phyloP scores from a whole-genome alignment of 2,888 invertebrate genomes.

The Glomeris marginata region DNA sequence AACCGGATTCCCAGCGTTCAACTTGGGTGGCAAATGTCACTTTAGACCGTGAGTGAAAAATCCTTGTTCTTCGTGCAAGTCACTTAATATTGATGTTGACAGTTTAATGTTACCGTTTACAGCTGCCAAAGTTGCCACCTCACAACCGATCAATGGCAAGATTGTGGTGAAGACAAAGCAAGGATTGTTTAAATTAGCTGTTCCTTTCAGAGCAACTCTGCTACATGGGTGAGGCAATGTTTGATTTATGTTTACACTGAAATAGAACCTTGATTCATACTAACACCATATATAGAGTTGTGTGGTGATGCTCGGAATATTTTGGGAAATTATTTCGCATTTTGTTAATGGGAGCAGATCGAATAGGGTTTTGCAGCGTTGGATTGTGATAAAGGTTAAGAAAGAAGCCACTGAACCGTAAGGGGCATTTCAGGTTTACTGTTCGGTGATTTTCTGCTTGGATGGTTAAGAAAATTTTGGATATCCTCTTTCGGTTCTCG shows the following conservation, averaged over 20 bases:
- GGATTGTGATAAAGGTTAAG: no score
- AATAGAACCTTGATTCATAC: slow-evolving; percentile 5
- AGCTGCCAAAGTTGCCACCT: slow-evolving; percentile 31
- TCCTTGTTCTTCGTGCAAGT: not conserved
- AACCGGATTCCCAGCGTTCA: slow-evolving; percentile 44
- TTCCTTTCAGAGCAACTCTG: slow-evolving; percentile 44
- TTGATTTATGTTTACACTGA: no score
- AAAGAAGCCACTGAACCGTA: no score
- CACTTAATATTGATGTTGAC: not conserved
- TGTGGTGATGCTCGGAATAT: no score
- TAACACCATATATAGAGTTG: not conserved
- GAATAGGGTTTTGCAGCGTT: no score
- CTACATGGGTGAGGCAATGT: slow-evolving; percentile 16
- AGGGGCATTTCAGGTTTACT: no score
- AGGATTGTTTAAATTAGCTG: slow-evolving; percentile 37
- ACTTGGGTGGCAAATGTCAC: slow-evolving; percentile 50
- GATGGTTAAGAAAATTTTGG: no score
- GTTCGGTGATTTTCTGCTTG: no score
- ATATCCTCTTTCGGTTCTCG: no score
- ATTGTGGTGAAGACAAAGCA: slow-evolving; percentile 37
- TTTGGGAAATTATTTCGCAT: no score
- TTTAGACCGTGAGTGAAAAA: slow-evolving; percentile 39
- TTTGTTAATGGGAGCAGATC: no score
- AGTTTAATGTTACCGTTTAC: slow-evolving; percentile 3
- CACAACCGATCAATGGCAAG: slow-evolving; percentile 32